Evolutionary conservation across 2,888 invertebrate genomes (phyloP), one percentile per base, ranked within the genome.

Genomic region (Sinohyriopsis cumingii): DNA sequence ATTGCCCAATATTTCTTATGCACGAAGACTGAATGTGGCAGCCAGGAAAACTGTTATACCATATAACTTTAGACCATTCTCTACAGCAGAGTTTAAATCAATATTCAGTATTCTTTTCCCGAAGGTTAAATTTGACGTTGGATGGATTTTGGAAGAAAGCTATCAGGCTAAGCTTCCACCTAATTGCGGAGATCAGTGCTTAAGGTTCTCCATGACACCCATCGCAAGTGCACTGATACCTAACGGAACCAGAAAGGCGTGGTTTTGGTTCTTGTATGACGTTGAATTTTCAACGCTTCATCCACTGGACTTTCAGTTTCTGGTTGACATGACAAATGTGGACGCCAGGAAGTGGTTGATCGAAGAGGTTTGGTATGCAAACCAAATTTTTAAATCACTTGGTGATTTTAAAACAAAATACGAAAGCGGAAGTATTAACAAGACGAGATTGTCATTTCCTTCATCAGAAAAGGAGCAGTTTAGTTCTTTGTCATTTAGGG

Each of bases 241-340:
- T 9, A 69, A 73, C 22, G 84, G 82, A 5, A 75, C 72, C n/a
- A 72, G 87, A n/a, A 84, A 84, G 59, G 75, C 81, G 0, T 87
- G 87, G 87, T 84, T 87, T 67, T 84, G 85, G 81, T 80, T 87
- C 55, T 78, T 82, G 24, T 84, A 85, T 65, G 81, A 85, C 62
- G 63, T 82, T 5, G 86, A 86, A 68, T 86, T 84, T 68, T 81
- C 78, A 45, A 83, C 84, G 0, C 75, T 88, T 15, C 82, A 85
- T 65, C 86, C 87, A 0, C 71, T 86, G 15, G 88, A 86, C 63
- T 84, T 88, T 67, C 86, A 86, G 72, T 80, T 86, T 62, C 77
- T 86, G 7, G 85, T 87, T 6, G 83, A 87, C 72, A 83, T 80
- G 71, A 81, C 84, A 0, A 76, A 76, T 0, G 74, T 71, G 12